These are phyloP conservation scores for Amphiprion clarkii DNA, from an alignment of 2,797 vertebrate genomes.

Conservation along the genomic window DNA sequence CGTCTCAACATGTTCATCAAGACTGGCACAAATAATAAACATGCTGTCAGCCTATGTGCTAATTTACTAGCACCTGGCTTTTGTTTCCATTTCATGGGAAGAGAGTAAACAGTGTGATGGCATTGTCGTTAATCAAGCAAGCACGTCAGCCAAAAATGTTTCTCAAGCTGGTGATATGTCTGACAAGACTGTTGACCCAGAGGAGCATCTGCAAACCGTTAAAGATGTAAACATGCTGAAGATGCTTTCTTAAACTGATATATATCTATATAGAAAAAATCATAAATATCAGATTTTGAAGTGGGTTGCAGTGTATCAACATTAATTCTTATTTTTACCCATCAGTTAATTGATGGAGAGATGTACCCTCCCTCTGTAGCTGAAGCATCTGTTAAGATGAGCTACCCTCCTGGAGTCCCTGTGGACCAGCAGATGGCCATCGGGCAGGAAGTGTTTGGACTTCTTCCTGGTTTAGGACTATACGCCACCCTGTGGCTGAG, in stretches of 20 bases:
- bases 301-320: not conserved
- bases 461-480: slow-evolving; percentile 92
- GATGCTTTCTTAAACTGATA: not conserved
- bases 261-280: not conserved
- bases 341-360: slow-evolving; percentile 90
- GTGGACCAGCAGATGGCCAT: slow-evolving; percentile 85
- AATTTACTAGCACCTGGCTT: not conserved
- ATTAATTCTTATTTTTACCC: not conserved
- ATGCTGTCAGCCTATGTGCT: not conserved
- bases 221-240: not conserved
- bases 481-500: slow-evolving; percentile 94
- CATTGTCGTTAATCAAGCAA: not conserved
- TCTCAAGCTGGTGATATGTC: too few relatives aligned
- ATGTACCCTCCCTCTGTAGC: slow-evolving; percentile 89
- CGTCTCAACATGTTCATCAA: not conserved
- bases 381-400: slow-evolving; percentile 89
- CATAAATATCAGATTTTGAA: not conserved
- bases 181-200: not conserved
- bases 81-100: too few relatives aligned
- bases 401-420: slow-evolving; percentile 84
- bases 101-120: too few relatives aligned
- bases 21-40: too few relatives aligned
- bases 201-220: not conserved
- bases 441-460: slow-evolving; percentile 95
- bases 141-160: not conserved